Base-by-base conservation (phyloP, 2,113 vertebrate species). In the Colistium nudipinnis region DNA sequence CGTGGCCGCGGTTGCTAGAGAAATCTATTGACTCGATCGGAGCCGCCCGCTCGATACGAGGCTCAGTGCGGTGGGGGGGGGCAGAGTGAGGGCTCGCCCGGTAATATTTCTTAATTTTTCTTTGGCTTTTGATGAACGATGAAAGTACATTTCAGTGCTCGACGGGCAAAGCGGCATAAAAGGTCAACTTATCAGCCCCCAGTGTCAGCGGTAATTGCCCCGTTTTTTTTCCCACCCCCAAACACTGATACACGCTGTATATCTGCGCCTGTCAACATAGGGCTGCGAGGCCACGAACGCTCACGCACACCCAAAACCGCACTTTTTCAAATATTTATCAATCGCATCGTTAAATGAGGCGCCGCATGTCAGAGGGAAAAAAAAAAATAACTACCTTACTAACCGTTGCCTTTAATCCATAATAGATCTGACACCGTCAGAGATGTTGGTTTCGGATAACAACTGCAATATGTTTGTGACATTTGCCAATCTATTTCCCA, bases 11-110 rank as follows among this genome's bases (percentile, higher is more conserved):
- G 59, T 70, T 77, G 74, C 75, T 70, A 70, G 81, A 70, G 81
- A 78, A 84, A 69, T 82, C 76, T 77, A 82, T 88, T 45, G 76
- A 76, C 74, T 76, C 38, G 20, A 70, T 74, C 33, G 47, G 63
- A 79, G 36, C 65, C 8, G 76, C 78, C 70, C 56, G 75, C 75
- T 76, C 47, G 16, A 55, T 74, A 10, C 19, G 35, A 30, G 28
- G 76, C 54, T 49, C 44, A 17, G 16, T 2, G 61, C 63, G 67
- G 74, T 38, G 57, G 44, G 49, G 69, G 41, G 1, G 41, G 24
- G 27, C 27, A 16, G 39, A 16, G 39, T 13, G 39, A 16, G 39
- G 16, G 38, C 5, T 13, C 9, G 35, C 35, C 11, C 14, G 35
- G 12, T 36, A 13, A 36, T 36, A n/a, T n/a, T n/a, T n/a, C n/a